phyloP scores from a whole-genome alignment of 1,140 invertebrate species.

The Gryon sp. region DNA sequence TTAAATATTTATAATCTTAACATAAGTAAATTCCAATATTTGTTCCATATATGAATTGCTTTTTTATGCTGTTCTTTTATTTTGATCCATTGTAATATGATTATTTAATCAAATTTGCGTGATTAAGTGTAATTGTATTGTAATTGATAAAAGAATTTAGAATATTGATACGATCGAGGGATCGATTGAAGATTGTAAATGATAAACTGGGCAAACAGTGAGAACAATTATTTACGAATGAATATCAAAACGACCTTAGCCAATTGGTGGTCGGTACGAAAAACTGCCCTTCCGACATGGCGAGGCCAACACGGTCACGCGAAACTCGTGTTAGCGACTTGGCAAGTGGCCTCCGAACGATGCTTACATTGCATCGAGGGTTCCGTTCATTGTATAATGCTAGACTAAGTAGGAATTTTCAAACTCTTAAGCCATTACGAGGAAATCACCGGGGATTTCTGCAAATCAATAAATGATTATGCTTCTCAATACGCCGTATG shows the following conservation, averaged over 20 bases:
- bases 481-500: slow-evolving; percentile 22
- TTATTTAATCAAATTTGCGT: no score
- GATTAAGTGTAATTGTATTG: neutral
- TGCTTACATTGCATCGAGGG: slow-evolving; percentile 59
- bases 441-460: slow-evolving; percentile 54
- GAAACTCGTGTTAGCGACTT: slow-evolving; percentile 76
- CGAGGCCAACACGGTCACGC: slow-evolving; percentile 70
- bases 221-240: slow-evolving; percentile 42
- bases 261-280: slow-evolving; percentile 57
- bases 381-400: slow-evolving; percentile 58
- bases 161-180: neutral
- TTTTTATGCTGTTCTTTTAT: no score
- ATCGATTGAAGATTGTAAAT: slow-evolving; percentile 26
- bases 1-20: no score
- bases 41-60: no score
- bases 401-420: slow-evolving; percentile 59
- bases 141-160: neutral
- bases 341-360: slow-evolving; percentile 71
- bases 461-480: slow-evolving; percentile 61
- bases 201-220: slow-evolving; percentile 9
- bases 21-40: no score
- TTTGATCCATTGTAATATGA: no score
- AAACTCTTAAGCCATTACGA: slow-evolving; percentile 57
- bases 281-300: slow-evolving; percentile 63
- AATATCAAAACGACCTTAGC: slow-evolving; percentile 60